phyloP scores from a whole-genome alignment of 2,888 invertebrate genomes.

The Entomobrya proxima region DNA sequence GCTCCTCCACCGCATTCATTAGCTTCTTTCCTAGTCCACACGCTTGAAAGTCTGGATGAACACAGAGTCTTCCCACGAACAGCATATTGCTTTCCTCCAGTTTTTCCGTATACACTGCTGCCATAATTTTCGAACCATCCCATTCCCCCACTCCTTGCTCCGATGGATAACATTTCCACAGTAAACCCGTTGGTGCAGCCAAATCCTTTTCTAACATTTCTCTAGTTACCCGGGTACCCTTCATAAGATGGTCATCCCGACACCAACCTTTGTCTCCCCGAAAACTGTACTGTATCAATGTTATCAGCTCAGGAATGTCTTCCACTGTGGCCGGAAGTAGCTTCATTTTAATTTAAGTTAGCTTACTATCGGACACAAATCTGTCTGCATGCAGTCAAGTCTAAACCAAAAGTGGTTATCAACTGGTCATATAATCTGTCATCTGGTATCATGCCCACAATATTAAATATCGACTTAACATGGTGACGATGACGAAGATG shows the following conservation, averaged over 20 bases:
- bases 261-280: slow-evolving; percentile 5
- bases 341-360: neutral
- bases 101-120: neutral
- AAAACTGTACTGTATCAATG: neutral
- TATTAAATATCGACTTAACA: too few relatives aligned
- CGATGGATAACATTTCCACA: neutral
- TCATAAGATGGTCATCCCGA: neutral
- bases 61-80: neutral
- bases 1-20: neutral
- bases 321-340: neutral
- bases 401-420: too few relatives aligned
- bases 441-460: too few relatives aligned
- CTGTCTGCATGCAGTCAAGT: too few relatives aligned
- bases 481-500: too few relatives aligned
- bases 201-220: neutral
- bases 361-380: neutral
- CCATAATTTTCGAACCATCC: too few relatives aligned
- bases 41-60: neutral
- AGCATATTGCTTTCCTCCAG: neutral
- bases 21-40: neutral
- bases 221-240: neutral
- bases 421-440: too few relatives aligned
- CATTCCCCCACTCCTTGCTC: too few relatives aligned
- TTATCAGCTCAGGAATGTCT: slow-evolving; percentile 8
- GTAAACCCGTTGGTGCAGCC: neutral